A percentile compares a stretch with the other conserved stretches of the same genome.
Conservation (phyloP, 92 coral and sea anemone species). For the Metridium senile region DNA sequence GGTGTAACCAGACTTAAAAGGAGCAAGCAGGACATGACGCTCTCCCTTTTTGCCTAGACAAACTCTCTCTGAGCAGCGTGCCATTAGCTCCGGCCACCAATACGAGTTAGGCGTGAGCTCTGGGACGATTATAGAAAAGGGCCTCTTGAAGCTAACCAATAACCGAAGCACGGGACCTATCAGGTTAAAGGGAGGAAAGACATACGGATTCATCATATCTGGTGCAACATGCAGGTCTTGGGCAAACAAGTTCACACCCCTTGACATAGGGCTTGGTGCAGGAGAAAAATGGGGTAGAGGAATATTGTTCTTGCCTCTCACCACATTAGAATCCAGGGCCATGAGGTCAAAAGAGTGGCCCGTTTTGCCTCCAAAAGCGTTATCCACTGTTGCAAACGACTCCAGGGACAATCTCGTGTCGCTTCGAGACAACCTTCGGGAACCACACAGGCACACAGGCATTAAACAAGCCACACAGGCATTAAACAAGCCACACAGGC, state of each 20-base stretch:
- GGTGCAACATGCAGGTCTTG: no score
- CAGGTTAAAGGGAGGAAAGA: conserved; percentile 32
- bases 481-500: no score
- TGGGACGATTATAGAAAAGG: conserved; percentile 36
- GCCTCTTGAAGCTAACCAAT: background rate
- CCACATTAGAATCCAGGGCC: conserved; percentile 30
- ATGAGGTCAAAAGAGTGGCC: conserved; percentile 26
- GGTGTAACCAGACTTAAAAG: no score
- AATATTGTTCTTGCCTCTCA: background rate
- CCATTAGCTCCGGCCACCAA: conserved; percentile 60
- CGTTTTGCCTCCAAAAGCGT: background rate
- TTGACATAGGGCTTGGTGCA: conserved; percentile 14
- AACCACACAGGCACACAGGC: no score
- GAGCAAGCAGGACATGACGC: no score
- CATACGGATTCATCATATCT: conserved; percentile 43
- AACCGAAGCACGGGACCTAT: conserved; percentile 30
- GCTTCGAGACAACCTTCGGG: conserved; percentile 11
- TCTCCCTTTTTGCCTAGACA: no score
- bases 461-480: no score
- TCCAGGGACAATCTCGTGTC: background rate
- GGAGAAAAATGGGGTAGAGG: conserved; percentile 43
- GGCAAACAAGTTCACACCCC: conserved; percentile 34
- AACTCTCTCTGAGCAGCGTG: no score
- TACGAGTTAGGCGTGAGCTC: background rate
- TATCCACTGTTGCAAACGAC: background rate